Conservation (phyloP, 2,113 vertebrate species). For the Passerina amoena region DNA sequence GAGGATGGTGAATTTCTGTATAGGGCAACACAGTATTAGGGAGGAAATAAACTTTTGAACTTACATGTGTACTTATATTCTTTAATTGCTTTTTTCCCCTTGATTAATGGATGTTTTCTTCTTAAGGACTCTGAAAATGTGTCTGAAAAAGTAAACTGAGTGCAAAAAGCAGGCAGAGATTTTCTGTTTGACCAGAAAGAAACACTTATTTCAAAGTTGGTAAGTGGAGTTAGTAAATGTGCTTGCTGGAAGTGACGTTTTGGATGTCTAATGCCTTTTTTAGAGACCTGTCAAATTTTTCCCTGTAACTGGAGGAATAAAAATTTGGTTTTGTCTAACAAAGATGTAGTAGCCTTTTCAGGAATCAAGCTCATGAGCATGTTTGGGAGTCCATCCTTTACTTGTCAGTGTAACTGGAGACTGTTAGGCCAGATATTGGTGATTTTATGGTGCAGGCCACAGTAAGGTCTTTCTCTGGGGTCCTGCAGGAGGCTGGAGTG, state of each 20-base stretch:
- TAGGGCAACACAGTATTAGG: not conserved
- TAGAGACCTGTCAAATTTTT: not conserved
- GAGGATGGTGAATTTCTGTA: not conserved
- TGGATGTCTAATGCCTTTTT: not conserved
- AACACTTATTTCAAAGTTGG: not conserved
- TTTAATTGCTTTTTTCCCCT: not conserved
- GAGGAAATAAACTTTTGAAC: not conserved
- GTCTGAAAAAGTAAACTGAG: not conserved
- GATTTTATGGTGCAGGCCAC: not conserved
- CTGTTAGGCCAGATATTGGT: not conserved
- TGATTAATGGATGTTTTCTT: not conserved
- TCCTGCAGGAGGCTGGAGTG: not conserved
- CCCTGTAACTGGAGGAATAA: not conserved
- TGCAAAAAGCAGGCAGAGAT: not conserved
- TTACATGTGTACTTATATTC: accelerated
- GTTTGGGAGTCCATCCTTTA: not conserved
- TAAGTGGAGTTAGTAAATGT: not conserved
- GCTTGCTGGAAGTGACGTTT: not conserved
- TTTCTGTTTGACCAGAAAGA: not conserved
- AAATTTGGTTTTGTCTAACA: not conserved
- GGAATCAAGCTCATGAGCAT: not conserved
- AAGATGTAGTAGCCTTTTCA: not conserved
- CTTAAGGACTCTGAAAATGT: not conserved
- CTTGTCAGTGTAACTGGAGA: not conserved
- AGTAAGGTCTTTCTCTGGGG: not conserved